Evolutionary conservation across 2,888 invertebrate species (phyloP).

Genomic region (Antheraea assamensis): DNA sequence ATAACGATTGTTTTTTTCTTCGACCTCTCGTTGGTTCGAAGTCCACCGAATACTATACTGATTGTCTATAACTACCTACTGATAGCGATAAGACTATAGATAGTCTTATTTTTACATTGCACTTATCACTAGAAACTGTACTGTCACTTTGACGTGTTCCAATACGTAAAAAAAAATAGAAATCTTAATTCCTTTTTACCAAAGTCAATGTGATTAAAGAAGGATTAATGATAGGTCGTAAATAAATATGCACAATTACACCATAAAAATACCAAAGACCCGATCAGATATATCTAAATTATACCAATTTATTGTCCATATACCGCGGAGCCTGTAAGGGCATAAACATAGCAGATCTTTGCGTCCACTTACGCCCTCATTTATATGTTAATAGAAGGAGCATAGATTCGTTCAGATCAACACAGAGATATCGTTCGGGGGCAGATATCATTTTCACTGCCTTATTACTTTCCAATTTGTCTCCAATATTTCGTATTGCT

Average conservation of each 20-base stretch:
- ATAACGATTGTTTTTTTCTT: too few relatives aligned
- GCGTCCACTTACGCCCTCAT: slow-evolving; percentile 80
- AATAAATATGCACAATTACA: slow-evolving; percentile 31
- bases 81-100: too few relatives aligned
- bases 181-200: not conserved
- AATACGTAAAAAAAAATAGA: not conserved
- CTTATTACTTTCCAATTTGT: slow-evolving; percentile 82
- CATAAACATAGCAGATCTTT: slow-evolving; percentile 61
- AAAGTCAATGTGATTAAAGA: not conserved
- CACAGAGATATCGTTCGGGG: slow-evolving; percentile 73
- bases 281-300: slow-evolving; percentile 27
- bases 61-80: too few relatives aligned
- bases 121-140: too few relatives aligned
- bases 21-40: too few relatives aligned
- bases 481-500: slow-evolving; percentile 76
- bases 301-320: slow-evolving; percentile 56
- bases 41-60: too few relatives aligned
- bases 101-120: too few relatives aligned
- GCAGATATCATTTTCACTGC: slow-evolving; percentile 81
- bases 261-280: slow-evolving; percentile 39
- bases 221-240: slow-evolving; percentile 41
- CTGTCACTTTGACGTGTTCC: too few relatives aligned
- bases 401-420: slow-evolving; percentile 72
- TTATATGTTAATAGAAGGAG: slow-evolving; percentile 79
- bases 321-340: slow-evolving; percentile 52